Evolutionary conservation across 2,113 vertebrate genomes (phyloP).

Genomic region (Hippocampus barbouri): DNA sequence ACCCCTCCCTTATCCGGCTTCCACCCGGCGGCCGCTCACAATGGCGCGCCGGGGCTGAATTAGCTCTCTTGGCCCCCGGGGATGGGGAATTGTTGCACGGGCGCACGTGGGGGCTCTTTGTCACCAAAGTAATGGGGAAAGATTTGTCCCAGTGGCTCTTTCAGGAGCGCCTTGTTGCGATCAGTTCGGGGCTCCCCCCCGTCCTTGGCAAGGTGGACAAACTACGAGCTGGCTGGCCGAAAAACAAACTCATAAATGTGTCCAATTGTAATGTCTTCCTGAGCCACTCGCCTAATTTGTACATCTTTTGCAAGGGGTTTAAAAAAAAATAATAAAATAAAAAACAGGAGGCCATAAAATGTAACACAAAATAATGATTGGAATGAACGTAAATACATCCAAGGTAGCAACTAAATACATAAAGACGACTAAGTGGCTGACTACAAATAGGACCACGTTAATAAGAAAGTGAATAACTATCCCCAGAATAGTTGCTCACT

Average conservation of each 20-base stretch:
- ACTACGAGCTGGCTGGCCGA: background rate
- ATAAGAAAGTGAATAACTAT: no score
- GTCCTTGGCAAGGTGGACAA: slow-evolving; percentile 1
- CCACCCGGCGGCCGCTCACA: background rate
- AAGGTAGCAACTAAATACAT: no score
- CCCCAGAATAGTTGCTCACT: no score
- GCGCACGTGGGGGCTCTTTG: slow-evolving; percentile 1
- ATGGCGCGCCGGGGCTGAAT: slow-evolving; percentile 46
- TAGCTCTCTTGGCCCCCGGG: slow-evolving; percentile 35
- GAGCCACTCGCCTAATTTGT: background rate
- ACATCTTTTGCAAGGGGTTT: no score
- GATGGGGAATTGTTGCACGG: background rate
- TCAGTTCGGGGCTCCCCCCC: slow-evolving; percentile 7
- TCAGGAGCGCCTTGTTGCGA: background rate
- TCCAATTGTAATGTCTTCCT: background rate
- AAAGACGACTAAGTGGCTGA: no score
- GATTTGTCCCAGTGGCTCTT: slow-evolving; percentile 1
- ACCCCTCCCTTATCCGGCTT: slow-evolving; percentile 5
- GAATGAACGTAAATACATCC: no score
- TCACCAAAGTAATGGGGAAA: slow-evolving; percentile 4
- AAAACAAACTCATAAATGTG: background rate
- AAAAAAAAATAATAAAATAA: no score
- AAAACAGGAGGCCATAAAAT: background rate
- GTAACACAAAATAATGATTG: no score
- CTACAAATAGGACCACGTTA: no score